Conservation (phyloP, 2,113 vertebrate genomes). For the Solenodon paradoxus region DNA sequence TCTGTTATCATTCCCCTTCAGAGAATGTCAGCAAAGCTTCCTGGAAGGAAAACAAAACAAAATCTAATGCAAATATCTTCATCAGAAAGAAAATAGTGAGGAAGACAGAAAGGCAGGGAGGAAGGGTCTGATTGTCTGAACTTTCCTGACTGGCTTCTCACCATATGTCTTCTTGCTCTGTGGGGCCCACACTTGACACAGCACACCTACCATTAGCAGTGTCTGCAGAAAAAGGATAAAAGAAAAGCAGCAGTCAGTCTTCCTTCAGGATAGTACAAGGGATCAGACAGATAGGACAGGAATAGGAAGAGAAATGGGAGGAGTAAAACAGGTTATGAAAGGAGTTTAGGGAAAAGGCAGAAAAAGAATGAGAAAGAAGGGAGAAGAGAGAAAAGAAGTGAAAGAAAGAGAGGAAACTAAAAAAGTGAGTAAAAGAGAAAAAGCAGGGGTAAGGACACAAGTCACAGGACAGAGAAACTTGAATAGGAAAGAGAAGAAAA, state of each 20-base stretch:
- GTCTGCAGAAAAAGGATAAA: background rate
- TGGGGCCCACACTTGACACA: background rate
- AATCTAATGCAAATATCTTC: background rate
- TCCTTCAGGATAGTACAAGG: background rate
- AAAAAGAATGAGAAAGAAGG: background rate
- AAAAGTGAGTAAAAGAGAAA: background rate
- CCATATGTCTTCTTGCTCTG: background rate
- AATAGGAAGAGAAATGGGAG: background rate
- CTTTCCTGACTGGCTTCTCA: too few species aligned
- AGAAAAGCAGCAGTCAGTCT: background rate
- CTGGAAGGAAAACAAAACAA: background rate
- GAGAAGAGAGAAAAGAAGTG: background rate
- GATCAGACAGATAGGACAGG: background rate
- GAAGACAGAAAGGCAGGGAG: background rate
- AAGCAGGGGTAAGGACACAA: background rate
- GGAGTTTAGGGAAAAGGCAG: background rate
- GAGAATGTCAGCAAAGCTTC: background rate
- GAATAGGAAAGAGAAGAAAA: background rate
- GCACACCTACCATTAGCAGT: background rate
- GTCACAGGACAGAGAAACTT: background rate
- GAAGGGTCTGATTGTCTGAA: background rate
- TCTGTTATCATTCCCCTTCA: background rate
- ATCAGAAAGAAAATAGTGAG: background rate
- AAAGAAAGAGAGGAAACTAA: background rate
- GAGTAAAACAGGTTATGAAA: background rate